Percentiles rank a stretch among this genome's conserved stretches.
Evolutionary conservation across 2,113 vertebrate species (phyloP).

Genomic region (Rallus limicola): DNA sequence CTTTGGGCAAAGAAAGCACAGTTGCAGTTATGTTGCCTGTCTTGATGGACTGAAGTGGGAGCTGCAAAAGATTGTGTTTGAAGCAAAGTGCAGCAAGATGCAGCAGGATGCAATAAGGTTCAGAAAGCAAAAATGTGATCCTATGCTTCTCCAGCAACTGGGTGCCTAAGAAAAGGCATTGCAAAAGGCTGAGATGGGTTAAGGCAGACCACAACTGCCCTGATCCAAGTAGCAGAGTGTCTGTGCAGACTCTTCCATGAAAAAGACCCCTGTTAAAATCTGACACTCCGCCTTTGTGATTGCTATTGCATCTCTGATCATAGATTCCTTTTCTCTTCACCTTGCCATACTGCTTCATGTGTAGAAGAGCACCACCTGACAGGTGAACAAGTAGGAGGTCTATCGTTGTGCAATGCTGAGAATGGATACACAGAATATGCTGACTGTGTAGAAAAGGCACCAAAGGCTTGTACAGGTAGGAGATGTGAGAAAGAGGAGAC

Average conservation of each 20-base stretch:
- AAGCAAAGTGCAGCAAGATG: neutral
- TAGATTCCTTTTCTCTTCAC: neutral
- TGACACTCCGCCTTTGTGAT: neutral
- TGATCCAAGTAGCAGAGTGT: neutral
- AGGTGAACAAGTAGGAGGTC: neutral
- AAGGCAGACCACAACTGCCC: neutral
- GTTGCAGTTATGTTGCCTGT: neutral
- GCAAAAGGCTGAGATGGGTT: neutral
- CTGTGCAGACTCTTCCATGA: neutral
- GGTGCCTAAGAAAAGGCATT: neutral
- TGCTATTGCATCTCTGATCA: neutral
- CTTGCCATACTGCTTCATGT: neutral
- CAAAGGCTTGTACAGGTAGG: neutral
- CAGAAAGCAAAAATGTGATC: neutral
- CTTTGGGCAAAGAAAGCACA: neutral
- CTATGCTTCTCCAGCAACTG: neutral
- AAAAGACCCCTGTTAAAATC: neutral
- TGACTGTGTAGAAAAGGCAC: neutral
- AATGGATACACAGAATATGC: neutral
- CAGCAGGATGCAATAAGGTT: neutral
- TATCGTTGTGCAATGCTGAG: neutral
- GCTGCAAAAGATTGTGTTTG: neutral
- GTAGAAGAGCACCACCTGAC: neutral
- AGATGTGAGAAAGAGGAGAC: neutral
- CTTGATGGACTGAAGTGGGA: neutral